These are phyloP conservation scores for Heliconius ethilla DNA, from an alignment of 2,888 invertebrate genomes.

Conservation along the genomic window DNA sequence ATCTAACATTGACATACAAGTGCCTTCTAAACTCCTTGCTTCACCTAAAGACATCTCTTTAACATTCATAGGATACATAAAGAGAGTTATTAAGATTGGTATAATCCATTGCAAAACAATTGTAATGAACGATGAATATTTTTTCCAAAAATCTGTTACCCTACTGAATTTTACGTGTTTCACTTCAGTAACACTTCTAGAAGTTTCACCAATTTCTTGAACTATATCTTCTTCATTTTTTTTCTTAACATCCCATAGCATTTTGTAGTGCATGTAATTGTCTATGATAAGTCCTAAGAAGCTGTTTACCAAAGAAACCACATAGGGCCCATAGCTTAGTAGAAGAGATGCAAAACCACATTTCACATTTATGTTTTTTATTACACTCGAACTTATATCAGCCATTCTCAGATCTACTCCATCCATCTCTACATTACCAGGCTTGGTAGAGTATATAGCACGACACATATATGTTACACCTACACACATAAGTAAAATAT, in stretches of 20 bases:
- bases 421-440: conserved; percentile 54
- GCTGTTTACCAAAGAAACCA: conserved; percentile 72
- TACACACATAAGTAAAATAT: conserved; percentile 67
- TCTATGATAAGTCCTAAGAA: conserved; percentile 71
- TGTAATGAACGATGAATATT: conserved; percentile 62
- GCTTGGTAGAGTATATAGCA: conserved; percentile 56
- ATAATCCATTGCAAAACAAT: conserved; percentile 69
- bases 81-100: conserved; percentile 63
- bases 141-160: conserved; percentile 56
- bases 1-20: conserved; percentile 67
- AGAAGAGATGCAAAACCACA: conserved; percentile 63
- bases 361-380: conserved; percentile 45
- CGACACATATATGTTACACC: conserved; percentile 67
- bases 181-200: conserved; percentile 34
- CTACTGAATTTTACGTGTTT: conserved; percentile 44
- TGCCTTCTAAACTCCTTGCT: conserved; percentile 52
- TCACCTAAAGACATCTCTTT: conserved; percentile 57
- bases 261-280: conserved; percentile 73
- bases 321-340: conserved; percentile 68
- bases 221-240: conserved; percentile 63
- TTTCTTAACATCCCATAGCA: conserved; percentile 58
- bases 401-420: conserved; percentile 58
- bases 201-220: conserved; percentile 51
- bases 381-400: conserved; percentile 43
- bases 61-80: conserved; percentile 69